Percentiles rank a stretch among this genome's conserved stretches.
These are phyloP conservation scores for Halcyon smyrnensis DNA, from an alignment of 2,797 vertebrate species.

Conservation along the genomic window DNA sequence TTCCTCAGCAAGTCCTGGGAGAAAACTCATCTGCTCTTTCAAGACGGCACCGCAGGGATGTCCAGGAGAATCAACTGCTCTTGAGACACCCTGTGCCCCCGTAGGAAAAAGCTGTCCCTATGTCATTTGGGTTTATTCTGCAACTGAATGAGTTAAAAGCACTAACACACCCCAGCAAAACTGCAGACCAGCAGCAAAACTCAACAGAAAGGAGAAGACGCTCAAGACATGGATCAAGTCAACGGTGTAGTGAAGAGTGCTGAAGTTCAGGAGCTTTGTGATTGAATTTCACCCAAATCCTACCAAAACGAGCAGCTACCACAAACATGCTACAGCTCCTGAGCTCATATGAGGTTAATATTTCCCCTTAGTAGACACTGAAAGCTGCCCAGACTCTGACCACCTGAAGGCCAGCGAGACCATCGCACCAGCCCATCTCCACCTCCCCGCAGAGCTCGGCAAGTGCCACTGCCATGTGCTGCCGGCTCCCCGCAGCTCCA, in stretches of 20 bases:
- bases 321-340: background rate
- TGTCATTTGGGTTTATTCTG: background rate
- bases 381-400: background rate
- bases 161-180: rapidly evolving
- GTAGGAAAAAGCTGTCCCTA: background rate
- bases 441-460: background rate
- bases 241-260: background rate
- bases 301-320: background rate
- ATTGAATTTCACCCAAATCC: background rate
- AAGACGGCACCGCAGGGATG: rapidly evolving
- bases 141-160: background rate
- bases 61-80: background rate
- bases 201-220: background rate
- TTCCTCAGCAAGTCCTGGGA: background rate
- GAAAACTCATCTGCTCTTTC: rapidly evolving
- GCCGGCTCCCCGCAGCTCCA: background rate
- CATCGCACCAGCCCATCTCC: background rate
- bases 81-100: rapidly evolving
- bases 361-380: background rate
- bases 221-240: background rate
- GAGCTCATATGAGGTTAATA: background rate
- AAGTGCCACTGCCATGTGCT: background rate
- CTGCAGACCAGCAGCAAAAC: background rate
- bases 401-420: background rate
- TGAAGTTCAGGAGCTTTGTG: background rate